phyloP scores from a whole-genome alignment of 2,113 vertebrate genomes.

The Chloroceryle aenea region DNA sequence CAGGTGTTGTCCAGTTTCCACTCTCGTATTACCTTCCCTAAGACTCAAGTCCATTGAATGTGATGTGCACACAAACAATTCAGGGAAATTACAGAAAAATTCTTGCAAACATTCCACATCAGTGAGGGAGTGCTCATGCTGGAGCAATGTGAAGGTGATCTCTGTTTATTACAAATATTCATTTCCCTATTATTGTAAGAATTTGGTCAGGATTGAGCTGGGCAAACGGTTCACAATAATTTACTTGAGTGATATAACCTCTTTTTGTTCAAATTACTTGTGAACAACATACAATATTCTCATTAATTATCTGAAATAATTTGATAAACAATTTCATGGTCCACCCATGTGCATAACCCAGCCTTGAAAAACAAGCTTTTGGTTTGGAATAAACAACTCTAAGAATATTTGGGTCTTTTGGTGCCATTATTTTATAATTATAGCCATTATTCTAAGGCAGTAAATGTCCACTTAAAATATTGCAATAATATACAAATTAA shows the following conservation, averaged over 20 bases:
- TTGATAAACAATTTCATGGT: neutral
- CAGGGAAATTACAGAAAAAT: slow-evolving; percentile 22
- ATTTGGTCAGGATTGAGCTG: neutral
- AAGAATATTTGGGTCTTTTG: neutral
- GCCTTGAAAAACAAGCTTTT: neutral
- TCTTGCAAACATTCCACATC: neutral
- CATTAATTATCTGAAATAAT: neutral
- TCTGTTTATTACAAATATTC: slow-evolving; percentile 4
- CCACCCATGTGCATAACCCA: neutral
- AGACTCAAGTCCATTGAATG: neutral
- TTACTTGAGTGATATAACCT: neutral
- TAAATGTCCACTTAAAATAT: neutral
- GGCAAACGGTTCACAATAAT: neutral
- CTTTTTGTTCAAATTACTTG: neutral
- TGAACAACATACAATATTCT: neutral
- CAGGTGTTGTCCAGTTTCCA: neutral
- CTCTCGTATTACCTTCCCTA: neutral
- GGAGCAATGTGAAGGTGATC: neutral
- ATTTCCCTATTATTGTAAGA: neutral
- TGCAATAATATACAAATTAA: neutral
- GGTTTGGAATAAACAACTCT: neutral
- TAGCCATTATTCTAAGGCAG: neutral
- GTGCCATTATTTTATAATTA: neutral
- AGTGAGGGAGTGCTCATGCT: neutral
- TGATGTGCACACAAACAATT: neutral